Conservation (phyloP, 2,797 vertebrate genomes). For the Todus mexicanus region DNA sequence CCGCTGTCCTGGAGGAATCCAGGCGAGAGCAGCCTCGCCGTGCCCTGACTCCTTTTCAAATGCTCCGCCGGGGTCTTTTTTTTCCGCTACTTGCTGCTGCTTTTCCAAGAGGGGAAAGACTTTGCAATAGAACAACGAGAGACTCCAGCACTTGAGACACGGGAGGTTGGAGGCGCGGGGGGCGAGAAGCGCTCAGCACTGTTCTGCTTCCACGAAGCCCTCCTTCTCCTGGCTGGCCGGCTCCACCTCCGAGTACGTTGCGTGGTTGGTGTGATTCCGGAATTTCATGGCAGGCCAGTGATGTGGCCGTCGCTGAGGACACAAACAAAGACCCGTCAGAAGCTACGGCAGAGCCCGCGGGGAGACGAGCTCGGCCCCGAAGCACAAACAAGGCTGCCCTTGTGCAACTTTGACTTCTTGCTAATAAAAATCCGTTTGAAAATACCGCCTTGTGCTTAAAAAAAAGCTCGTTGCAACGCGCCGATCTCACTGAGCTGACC, state of each 20-base stretch:
- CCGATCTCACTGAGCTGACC: background rate
- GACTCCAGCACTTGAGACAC: background rate
- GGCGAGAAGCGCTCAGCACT: slow-evolving; percentile 69
- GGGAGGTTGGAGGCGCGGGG: background rate
- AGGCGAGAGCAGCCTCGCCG: background rate
- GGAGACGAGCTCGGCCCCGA: background rate
- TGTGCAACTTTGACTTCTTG: background rate
- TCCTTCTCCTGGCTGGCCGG: slow-evolving; percentile 89
- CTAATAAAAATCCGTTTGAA: background rate
- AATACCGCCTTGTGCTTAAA: accelerated
- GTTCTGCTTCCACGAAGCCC: slow-evolving; percentile 82
- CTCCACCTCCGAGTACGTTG: slow-evolving; percentile 85
- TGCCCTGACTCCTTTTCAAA: background rate
- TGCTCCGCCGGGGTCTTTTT: background rate
- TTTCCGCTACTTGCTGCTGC: background rate
- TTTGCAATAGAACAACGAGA: background rate
- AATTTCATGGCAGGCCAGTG: slow-evolving; percentile 89
- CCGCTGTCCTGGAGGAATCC: background rate
- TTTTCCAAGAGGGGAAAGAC: background rate
- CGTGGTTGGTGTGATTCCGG: slow-evolving; percentile 76
- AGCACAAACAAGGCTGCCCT: background rate
- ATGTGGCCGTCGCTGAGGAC: slow-evolving; percentile 80
- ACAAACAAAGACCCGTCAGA: background rate
- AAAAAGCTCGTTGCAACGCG: background rate
- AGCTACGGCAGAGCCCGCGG: background rate